Conservation (phyloP, 1,140 invertebrate genomes). For the Drosophila tristis region DNA sequence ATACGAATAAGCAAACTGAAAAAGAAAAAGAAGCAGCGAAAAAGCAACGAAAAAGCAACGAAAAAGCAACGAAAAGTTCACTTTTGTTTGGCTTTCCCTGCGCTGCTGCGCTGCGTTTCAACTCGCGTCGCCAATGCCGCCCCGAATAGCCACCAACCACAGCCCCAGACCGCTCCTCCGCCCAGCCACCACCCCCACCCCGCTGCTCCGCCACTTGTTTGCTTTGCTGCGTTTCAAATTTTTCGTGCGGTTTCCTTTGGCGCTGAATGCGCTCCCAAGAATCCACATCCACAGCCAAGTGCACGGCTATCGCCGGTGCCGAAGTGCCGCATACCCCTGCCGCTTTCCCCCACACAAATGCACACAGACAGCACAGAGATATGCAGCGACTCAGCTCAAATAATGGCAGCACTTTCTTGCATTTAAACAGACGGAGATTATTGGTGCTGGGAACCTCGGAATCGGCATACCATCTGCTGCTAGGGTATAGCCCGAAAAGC, state of each 20-base stretch:
- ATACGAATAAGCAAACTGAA: conserved; percentile 22
- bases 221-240: conserved; percentile 58
- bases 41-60: conserved; percentile 39
- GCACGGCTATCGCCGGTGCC: no score
- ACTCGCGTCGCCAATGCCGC: background rate
- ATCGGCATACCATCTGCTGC: no score
- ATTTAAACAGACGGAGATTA: no score
- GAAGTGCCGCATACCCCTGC: no score
- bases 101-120: background rate
- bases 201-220: conserved; percentile 26
- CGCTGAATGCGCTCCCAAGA: no score
- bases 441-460: background rate
- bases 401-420: no score
- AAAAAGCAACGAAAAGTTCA: conserved; percentile 61
- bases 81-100: conserved; percentile 62
- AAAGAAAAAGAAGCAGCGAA: conserved; percentile 8
- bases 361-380: no score
- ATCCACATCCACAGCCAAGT: no score
- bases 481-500: no score
- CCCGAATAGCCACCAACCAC: background rate
- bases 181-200: no score
- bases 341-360: no score
- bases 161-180: conserved; percentile 10
- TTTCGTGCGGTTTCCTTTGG: conserved; percentile 36
- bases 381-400: no score